Evolutionary conservation across 2,797 vertebrate species (phyloP), one percentile per base, ranked within the genome.

Genomic region (Harpagifer antarcticus): DNA sequence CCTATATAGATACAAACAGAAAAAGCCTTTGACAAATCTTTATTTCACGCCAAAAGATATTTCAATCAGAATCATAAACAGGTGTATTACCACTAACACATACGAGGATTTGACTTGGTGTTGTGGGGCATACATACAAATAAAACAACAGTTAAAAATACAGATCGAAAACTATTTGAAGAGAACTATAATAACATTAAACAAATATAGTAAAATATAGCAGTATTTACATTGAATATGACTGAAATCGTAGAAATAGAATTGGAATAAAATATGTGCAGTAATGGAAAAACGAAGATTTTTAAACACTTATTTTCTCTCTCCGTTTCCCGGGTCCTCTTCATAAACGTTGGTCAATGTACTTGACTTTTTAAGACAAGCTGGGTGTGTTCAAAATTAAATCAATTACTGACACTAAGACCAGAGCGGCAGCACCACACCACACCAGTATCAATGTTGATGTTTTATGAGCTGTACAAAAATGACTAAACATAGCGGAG

Each of bases 1-100:
- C 85, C 97, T 98, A 85, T 89, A 87, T 53, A 79, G 45, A 79
- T 68, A 61, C 62, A 70, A 81, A 64, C 50, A 79, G 60, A 56
- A 33, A 65, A 31, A 61, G n/a, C n/a, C 45, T 45, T 20, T 53
- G 31, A 75, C 9, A 68, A 70, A 48, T 40, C 0, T 48, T 11
- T 74, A 20, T 67, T 57, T 9, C 5, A 40, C 53, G 49, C 49
- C 53, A 42, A 16, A 33, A 27, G 1, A 27, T 27, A 27, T 27
- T 27, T 27, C 1, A 27, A 27, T 27, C 27, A 27, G 27, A 27
- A 27, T 27, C 27, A 27, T 27, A 27, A 27, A 27, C 27, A 27
- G 27, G 27, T 27, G 27, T 27, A 27, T 27, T 27, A 4, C 27
- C 27, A 27, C 3, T 27, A 27, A 27, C 27, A 27, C 27, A 27